Evolutionary conservation across 2,888 invertebrate genomes (phyloP).

Genomic region (Syritta pipiens): DNA sequence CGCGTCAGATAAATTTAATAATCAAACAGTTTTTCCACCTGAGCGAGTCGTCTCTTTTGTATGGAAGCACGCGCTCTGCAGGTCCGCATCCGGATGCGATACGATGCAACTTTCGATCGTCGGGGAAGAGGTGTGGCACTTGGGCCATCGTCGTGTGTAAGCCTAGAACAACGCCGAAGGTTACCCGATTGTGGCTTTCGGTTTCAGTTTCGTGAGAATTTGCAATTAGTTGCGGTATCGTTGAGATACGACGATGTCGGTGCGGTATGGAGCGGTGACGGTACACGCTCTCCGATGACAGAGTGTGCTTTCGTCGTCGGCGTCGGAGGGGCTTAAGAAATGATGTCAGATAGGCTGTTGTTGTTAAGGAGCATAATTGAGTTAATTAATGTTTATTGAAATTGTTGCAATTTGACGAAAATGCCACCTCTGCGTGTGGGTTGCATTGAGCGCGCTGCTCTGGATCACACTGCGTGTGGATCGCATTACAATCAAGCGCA

Average conservation of each 20-base stretch:
- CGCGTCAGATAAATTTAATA: not conserved
- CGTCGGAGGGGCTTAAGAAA: constrained; percentile 25
- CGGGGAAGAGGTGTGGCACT: constrained; percentile 9
- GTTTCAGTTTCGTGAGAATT: constrained; percentile 52
- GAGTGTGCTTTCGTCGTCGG: constrained; percentile 29
- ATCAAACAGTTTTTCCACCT: constrained; percentile 47
- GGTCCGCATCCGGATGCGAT: no score
- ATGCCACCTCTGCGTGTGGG: constrained; percentile 27
- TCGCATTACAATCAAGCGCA: constrained; percentile 19
- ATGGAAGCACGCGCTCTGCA: no score
- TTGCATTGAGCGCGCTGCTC: constrained; percentile 24
- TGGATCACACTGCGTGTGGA: constrained; percentile 13
- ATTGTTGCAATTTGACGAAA: constrained; percentile 47
- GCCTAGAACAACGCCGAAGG: constrained; percentile 45
- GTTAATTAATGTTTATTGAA: constrained; percentile 51
- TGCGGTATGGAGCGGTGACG: not conserved
- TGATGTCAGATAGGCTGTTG: constrained; percentile 49
- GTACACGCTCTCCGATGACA: constrained; percentile 19
- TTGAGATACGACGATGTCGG: constrained; percentile 32
- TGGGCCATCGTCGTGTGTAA: constrained; percentile 14
- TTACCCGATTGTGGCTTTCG: constrained; percentile 52
- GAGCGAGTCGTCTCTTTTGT: constrained; percentile 17
- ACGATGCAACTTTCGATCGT: not conserved
- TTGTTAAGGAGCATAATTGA: constrained; percentile 33
- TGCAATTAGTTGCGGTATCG: constrained; percentile 48